Base-by-base conservation (phyloP, 1,140 invertebrate genomes). In the Solenopsis invicta region DNA sequence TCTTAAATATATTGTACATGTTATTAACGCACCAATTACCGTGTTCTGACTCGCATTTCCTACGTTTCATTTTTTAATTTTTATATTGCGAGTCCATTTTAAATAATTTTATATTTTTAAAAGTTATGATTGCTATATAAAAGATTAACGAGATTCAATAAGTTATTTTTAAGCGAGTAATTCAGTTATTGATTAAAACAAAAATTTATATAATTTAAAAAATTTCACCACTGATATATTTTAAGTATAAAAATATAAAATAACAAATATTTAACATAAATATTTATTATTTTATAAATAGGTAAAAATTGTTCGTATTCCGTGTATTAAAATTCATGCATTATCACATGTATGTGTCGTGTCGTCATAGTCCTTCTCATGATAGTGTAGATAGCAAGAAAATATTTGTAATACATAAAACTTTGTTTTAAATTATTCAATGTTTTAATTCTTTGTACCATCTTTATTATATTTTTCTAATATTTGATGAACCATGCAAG, bases 121-220 rank as follows among this genome's bases (percentile, higher is more conserved):
- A 61, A 69, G 45, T 24, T 69, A 69, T 5, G 3, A 69, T 69
- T 18, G n/a, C 29, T 24, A 69, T 69, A 13, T 77, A 76, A 56
- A 76, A 2, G 41, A 62, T 12, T 85, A 50, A 75, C 37, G 18
- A 67, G 5, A 87, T 87, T 77, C 64, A 90, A 87, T 87, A 69
- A 67, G 3, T 29, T 67, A 69, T 48, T 24, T 69, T 69, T 48
- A 24, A 67, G 18, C 13, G n/a, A 1, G 16, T 67, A 45, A n/a
- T n/a, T 37, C n/a, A 37, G 5, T 13, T 64, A 4, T n/a, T 37
- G 9, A 37, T 66, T 10, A 66, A 66, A 62, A 62, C 16, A 34
- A 66, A 41, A 66, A 13, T 13, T 66, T 41, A 64, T 0, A 59
- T 52, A 12, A 54, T 54, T 54, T 16, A 0, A 54, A 18, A 37